phyloP scores from a whole-genome alignment of 2,888 invertebrate genomes.

The Phortica magna region DNA sequence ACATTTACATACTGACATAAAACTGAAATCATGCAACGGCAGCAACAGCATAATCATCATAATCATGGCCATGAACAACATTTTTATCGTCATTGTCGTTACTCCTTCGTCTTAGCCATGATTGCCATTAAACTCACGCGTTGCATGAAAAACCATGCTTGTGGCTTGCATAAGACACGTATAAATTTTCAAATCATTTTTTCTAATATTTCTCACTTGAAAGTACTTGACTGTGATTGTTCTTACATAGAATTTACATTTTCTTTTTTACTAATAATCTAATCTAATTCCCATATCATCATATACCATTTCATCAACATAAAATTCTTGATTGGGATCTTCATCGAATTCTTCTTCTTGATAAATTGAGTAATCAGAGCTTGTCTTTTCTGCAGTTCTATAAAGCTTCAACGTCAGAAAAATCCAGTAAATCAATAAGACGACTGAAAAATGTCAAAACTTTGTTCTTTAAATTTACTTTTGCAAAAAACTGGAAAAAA shows the following conservation, averaged over 20 bases:
- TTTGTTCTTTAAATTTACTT: neutral
- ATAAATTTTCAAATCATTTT: slow-evolving; percentile 13
- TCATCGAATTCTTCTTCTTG: neutral
- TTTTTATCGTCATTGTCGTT: slow-evolving; percentile 55
- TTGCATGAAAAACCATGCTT: neutral
- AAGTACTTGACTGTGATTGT: neutral
- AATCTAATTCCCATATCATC: neutral
- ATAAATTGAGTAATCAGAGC: neutral
- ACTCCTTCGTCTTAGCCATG: slow-evolving; percentile 3
- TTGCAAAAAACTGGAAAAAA: neutral
- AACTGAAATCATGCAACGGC: slow-evolving; percentile 1
- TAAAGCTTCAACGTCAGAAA: neutral
- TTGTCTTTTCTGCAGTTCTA: neutral
- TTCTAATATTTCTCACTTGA: slow-evolving; percentile 10
- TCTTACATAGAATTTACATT: neutral
- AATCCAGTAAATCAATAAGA: neutral
- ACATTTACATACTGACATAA: slow-evolving; percentile 3
- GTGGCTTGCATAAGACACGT: neutral
- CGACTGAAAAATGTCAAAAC: neutral
- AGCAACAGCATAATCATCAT: slow-evolving; percentile 25
- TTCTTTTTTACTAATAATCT: neutral
- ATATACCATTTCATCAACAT: neutral
- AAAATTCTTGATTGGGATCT: neutral
- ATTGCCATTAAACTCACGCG: neutral
- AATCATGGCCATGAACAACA: slow-evolving; percentile 34